phyloP scores from a whole-genome alignment of 1,140 invertebrate genomes.

The Hirudo medicinalis region DNA sequence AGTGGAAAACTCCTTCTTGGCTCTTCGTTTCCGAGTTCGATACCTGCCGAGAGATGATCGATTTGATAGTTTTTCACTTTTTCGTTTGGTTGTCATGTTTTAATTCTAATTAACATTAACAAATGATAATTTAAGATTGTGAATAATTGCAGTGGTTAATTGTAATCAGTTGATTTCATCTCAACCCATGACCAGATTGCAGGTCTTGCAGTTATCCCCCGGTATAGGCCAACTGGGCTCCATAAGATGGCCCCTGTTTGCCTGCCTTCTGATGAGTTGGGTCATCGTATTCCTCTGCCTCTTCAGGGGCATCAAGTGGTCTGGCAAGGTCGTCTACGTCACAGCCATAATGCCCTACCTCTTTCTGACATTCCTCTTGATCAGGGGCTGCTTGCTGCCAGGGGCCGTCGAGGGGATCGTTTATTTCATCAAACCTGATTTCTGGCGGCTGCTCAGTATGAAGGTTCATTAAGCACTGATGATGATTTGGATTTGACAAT shows the following conservation, averaged over 20 bases:
- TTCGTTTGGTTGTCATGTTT: too few relatives aligned
- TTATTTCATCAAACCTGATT: constrained; percentile 56
- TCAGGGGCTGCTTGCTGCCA: constrained; percentile 69
- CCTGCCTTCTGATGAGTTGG: constrained; percentile 21
- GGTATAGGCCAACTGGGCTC: constrained; percentile 21
- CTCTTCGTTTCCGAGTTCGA: too few relatives aligned
- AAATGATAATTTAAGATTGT: neutral
- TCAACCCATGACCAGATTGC: too few relatives aligned
- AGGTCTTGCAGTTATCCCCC: constrained; percentile 19
- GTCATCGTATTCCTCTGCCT: constrained; percentile 24
- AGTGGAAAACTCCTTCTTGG: neutral
- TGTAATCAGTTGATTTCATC: too few relatives aligned
- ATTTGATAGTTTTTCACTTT: neutral
- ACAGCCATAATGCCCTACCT: constrained; percentile 81
- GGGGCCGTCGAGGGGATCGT: constrained; percentile 61
- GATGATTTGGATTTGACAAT: too few relatives aligned
- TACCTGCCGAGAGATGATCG: too few relatives aligned
- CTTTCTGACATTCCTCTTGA: constrained; percentile 69
- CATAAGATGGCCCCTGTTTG: constrained; percentile 21
- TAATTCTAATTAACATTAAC: neutral
- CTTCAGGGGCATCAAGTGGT: constrained; percentile 23
- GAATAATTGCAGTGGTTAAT: too few relatives aligned
- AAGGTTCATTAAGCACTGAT: too few relatives aligned
- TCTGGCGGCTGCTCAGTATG: constrained; percentile 10
- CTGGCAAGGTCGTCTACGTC: constrained; percentile 48